These are phyloP conservation scores for Dynastes grantii DNA, from an alignment of 2,888 invertebrate genomes.

Conservation along the genomic window DNA sequence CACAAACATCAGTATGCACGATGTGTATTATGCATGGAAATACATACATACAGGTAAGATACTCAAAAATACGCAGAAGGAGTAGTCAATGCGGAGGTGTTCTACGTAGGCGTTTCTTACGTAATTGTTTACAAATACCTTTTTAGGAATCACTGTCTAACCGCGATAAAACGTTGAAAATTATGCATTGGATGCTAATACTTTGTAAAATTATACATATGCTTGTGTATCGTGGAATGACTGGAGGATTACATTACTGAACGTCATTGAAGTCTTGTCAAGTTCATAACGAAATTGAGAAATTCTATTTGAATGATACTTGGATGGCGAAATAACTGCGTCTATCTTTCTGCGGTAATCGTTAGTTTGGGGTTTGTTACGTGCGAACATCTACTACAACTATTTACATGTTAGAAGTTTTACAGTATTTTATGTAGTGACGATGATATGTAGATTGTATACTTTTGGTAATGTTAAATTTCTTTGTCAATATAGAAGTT, in stretches of 20 bases:
- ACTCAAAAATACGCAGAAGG: slow-evolving; percentile 19
- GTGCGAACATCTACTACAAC: too few species aligned
- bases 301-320: not conserved
- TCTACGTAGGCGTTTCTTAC: slow-evolving; percentile 29
- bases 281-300: slow-evolving; percentile 15
- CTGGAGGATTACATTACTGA: slow-evolving; percentile 14
- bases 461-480: too few species aligned
- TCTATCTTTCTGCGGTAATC: not conserved
- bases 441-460: too few species aligned
- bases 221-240: not conserved
- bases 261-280: slow-evolving; percentile 25
- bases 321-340: slow-evolving; percentile 1
- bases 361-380: too few species aligned
- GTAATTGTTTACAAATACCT: slow-evolving; percentile 39
- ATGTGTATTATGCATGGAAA: not conserved
- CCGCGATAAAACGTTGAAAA: slow-evolving; percentile 33
- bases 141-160: slow-evolving; percentile 24
- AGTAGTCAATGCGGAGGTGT: not conserved
- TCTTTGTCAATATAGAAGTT: too few species aligned
- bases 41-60: slow-evolving; percentile 12
- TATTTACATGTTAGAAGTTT: too few species aligned
- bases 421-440: too few species aligned
- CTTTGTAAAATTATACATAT: slow-evolving; percentile 30
- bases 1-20: not conserved
- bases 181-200: slow-evolving; percentile 32